phyloP scores from a whole-genome alignment of 2,113 vertebrate species.

The Chlamydotis undulata region DNA sequence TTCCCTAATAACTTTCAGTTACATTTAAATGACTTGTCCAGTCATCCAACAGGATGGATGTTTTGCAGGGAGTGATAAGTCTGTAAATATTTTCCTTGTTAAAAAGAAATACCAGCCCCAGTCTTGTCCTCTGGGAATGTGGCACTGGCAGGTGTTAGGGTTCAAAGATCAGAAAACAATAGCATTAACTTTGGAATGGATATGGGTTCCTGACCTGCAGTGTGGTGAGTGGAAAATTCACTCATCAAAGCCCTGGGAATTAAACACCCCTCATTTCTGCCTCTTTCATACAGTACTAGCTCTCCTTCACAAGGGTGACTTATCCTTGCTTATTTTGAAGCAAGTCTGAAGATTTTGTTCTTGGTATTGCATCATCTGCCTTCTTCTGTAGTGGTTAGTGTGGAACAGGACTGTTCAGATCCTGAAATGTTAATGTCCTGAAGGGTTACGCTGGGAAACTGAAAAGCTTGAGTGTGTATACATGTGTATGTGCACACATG shows the following conservation, averaged over 20 bases:
- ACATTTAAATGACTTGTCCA: not conserved
- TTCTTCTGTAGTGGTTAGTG: not conserved
- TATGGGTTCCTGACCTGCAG: conserved; percentile 11
- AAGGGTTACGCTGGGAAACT: not conserved
- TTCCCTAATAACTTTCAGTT: not conserved
- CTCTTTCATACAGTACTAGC: not conserved
- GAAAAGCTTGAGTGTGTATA: not conserved
- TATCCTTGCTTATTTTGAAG: not conserved
- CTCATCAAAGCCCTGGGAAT: conserved; percentile 7
- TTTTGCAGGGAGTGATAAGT: not conserved
- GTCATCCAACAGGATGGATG: not conserved
- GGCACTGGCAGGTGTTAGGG: conserved; percentile 41
- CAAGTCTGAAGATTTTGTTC: not conserved
- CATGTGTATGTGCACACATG: accelerated
- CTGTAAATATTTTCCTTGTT: conserved; percentile 33
- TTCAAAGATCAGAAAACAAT: conserved; percentile 67
- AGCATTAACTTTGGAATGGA: conserved; percentile 36
- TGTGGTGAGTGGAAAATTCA: not conserved
- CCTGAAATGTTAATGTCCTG: not conserved
- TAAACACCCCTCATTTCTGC: not conserved
- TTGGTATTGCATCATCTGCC: not conserved
- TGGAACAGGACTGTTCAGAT: not conserved
- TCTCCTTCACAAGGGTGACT: not conserved
- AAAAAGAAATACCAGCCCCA: not conserved
- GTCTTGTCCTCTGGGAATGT: conserved; percentile 25